Percentiles rank a stretch among this genome's conserved stretches.
phyloP scores from a whole-genome alignment of 2,888 invertebrate species.

The Ormyrus labotus region DNA sequence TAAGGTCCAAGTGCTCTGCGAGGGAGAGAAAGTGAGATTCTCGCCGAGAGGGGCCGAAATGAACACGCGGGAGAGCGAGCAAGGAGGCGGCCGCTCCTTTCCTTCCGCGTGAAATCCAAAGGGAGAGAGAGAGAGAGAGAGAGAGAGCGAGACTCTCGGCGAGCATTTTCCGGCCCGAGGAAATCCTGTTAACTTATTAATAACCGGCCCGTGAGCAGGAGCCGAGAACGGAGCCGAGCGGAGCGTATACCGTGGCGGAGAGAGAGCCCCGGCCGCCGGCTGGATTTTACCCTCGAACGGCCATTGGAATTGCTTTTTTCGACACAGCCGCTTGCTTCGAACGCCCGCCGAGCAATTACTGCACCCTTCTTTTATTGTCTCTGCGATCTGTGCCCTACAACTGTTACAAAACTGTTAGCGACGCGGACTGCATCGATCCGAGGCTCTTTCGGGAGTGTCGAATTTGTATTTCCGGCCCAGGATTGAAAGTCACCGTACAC shows the following conservation, averaged over 20 bases:
- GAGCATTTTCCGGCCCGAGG: constrained; percentile 68
- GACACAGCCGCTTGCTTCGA: constrained; percentile 7
- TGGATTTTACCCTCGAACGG: constrained; percentile 41
- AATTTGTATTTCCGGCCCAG: constrained; percentile 42
- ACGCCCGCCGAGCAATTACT: constrained; percentile 14
- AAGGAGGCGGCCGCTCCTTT: constrained; percentile 34
- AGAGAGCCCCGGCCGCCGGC: not conserved
- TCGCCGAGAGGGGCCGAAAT: constrained; percentile 43
- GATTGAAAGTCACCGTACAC: constrained; percentile 33
- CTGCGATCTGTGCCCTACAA: not conserved
- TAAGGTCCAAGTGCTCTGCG: constrained; percentile 41
- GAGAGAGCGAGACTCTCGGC: constrained; percentile 19
- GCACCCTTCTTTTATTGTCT: not conserved
- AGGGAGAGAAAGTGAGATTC: constrained; percentile 15
- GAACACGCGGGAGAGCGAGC: not conserved
- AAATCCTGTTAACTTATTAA: constrained; percentile 73
- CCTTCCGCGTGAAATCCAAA: not conserved
- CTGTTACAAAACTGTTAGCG: no score
- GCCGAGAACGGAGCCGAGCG: not conserved
- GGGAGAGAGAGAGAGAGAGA: no score
- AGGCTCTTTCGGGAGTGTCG: constrained; percentile 5
- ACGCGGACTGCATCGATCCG: no score
- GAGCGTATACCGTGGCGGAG: not conserved
- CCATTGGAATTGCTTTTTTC: constrained; percentile 49
- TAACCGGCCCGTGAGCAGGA: constrained; percentile 62